Percentiles rank a stretch among this genome's conserved stretches.
These are phyloP conservation scores for Morone chrysops DNA, from an alignment of 2,113 vertebrate genomes.

Conservation along the genomic window DNA sequence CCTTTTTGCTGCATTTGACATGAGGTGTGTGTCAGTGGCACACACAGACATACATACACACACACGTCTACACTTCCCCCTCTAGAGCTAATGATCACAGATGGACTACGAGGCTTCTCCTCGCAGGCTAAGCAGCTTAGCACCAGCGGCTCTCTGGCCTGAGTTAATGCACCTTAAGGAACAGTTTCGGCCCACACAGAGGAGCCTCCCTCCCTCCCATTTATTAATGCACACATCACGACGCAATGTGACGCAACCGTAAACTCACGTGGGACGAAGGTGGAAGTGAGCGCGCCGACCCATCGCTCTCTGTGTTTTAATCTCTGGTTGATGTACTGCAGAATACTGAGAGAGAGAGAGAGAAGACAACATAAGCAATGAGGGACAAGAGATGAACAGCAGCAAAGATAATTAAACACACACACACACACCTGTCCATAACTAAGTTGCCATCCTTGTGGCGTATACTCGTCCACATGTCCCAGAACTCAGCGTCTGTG, in stretches of 20 bases:
- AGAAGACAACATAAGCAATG: not conserved
- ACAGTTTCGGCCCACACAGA: not conserved
- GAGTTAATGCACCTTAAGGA: conserved; percentile 29
- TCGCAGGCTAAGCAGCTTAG: conserved; percentile 72
- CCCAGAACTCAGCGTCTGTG: conserved; percentile 91
- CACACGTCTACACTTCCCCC: not conserved
- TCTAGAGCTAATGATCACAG: conserved; percentile 36
- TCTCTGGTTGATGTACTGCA: conserved; percentile 96
- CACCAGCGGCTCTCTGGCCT: not conserved
- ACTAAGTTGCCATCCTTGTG: conserved; percentile 94
- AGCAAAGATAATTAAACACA: not conserved
- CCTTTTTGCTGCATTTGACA: not conserved
- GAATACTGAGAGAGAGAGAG: conserved; percentile 80
- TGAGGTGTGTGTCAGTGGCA: conserved; percentile 1
- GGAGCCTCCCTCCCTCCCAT: not conserved
- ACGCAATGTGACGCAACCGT: not conserved
- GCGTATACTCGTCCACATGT: conserved; percentile 94
- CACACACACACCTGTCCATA: not conserved
- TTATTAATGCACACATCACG: not conserved
- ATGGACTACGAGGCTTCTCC: conserved; percentile 55
- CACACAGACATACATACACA: conserved; percentile 1
- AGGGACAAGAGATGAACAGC: not conserved
- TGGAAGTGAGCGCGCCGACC: conserved; percentile 90
- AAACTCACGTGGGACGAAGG: conserved; percentile 91
- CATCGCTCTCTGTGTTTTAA: conserved; percentile 91